Conservation (phyloP, 2,888 invertebrate species). For the Girardia tigrina region DNA sequence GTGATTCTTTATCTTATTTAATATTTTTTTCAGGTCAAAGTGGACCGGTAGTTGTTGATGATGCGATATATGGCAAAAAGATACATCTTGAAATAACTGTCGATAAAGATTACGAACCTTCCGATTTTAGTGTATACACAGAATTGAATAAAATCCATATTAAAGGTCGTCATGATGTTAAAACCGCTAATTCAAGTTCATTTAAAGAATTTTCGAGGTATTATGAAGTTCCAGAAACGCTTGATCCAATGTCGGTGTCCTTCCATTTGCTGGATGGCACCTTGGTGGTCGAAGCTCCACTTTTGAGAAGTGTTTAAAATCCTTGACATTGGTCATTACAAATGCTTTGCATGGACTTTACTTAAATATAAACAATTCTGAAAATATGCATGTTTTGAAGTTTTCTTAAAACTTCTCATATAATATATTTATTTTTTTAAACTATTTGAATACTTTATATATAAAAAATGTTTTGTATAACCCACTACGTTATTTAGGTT, state of each 20-base stretch:
- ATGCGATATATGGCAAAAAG: background rate
- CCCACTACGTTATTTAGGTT: no score
- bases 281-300: conserved; percentile 47
- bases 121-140: conserved; percentile 47
- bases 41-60: background rate
- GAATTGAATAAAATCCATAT: conserved; percentile 47
- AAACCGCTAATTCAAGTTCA: conserved; percentile 43
- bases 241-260: conserved; percentile 46
- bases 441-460: no score
- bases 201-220: conserved; percentile 49
- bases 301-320: conserved; percentile 36
- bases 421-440: no score
- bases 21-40: background rate
- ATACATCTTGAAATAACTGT: conserved; percentile 39
- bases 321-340: background rate
- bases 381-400: no score
- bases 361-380: no score
- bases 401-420: no score
- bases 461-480: no score
- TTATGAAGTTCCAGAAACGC: conserved; percentile 48
- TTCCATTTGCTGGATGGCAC: conserved; percentile 42
- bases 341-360: background rate
- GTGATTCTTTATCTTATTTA: background rate
- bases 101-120: conserved; percentile 45
- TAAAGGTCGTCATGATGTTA: conserved; percentile 47